Evolutionary conservation across 1,140 invertebrate genomes (phyloP).

Genomic region (Tetramorium alpestre): DNA sequence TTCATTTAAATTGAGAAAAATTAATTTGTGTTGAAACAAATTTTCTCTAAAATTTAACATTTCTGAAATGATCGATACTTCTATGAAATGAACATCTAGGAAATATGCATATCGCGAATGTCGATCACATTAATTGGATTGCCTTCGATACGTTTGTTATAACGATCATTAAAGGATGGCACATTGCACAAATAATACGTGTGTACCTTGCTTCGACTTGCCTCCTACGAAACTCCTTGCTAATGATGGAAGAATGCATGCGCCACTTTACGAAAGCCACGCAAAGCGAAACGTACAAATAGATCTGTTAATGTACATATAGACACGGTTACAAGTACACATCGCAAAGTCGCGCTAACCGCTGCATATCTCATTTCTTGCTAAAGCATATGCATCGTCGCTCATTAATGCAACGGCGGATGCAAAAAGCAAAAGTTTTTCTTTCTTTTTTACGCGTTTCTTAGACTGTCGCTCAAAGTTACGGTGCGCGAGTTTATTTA

Average conservation of each 20-base stretch:
- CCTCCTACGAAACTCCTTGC: neutral
- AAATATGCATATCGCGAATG: neutral
- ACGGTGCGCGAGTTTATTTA: neutral
- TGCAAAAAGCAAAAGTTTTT: neutral
- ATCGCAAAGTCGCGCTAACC: neutral
- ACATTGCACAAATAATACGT: constrained; percentile 8
- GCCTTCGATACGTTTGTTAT: neutral
- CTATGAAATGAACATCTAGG: neutral
- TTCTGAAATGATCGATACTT: neutral
- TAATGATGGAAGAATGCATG: constrained; percentile 29
- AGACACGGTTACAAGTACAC: neutral
- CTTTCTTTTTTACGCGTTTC: neutral
- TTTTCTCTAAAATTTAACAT: neutral
- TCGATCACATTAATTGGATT: neutral
- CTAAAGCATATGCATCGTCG: neutral
- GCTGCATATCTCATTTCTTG: neutral
- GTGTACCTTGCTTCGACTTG: neutral
- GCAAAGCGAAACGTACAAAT: constrained; percentile 37
- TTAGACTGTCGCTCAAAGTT: neutral
- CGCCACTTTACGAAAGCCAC: neutral
- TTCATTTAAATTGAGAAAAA: neutral
- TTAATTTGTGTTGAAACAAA: neutral
- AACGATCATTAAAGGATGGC: neutral
- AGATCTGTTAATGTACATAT: constrained; percentile 8
- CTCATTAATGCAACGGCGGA: neutral